Evolutionary conservation across 1,140 invertebrate species (phyloP).

Genomic region (Lepidurus packardi): DNA sequence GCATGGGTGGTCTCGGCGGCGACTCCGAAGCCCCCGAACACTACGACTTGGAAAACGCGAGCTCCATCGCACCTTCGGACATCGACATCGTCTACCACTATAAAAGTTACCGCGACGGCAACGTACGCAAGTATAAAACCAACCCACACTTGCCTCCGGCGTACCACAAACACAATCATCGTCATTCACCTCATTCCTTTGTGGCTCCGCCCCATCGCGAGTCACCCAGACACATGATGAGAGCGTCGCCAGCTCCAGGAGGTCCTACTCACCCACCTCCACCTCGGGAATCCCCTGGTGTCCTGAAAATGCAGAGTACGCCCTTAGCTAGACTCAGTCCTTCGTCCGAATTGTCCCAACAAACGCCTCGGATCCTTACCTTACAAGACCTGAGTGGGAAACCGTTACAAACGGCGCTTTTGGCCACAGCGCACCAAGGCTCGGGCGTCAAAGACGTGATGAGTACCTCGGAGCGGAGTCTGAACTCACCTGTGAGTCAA

Average conservation of each 20-base stretch:
- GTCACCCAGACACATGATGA: constrained; percentile 42
- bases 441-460: constrained; percentile 44
- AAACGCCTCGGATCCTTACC: constrained; percentile 83
- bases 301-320: constrained; percentile 63
- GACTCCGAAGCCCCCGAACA: constrained; percentile 86
- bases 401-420: constrained; percentile 75
- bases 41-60: constrained; percentile 94
- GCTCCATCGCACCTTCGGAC: constrained; percentile 92
- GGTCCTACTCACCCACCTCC: constrained; percentile 37
- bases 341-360: constrained; percentile 82
- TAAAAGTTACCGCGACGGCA: constrained; percentile 73
- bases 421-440: constrained; percentile 68
- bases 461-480: constrained; percentile 80
- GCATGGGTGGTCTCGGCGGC: constrained; percentile 51
- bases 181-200: constrained; percentile 43
- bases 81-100: constrained; percentile 96
- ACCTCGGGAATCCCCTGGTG: constrained; percentile 45
- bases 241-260: constrained; percentile 39
- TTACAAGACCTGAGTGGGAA: constrained; percentile 89
- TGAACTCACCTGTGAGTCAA: constrained; percentile 83
- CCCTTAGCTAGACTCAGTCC: constrained; percentile 82
- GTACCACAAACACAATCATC: constrained; percentile 43
- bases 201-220: constrained; percentile 58
- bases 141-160: constrained; percentile 41
- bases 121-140: constrained; percentile 73